phyloP scores from a whole-genome alignment of 2,113 vertebrate species.

The Globicephala melas region DNA sequence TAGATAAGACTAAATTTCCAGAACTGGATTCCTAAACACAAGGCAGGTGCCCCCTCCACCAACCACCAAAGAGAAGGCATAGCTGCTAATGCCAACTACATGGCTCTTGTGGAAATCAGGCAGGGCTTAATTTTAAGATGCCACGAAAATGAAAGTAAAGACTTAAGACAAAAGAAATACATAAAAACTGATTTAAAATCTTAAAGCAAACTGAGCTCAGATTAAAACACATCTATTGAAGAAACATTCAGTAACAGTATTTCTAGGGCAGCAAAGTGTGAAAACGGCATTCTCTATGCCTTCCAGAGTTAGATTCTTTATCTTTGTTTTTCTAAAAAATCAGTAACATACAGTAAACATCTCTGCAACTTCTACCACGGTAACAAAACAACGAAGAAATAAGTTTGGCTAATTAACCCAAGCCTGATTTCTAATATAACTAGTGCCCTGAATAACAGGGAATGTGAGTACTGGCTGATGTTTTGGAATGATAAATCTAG shows the following conservation, averaged over 20 bases:
- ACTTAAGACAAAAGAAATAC: neutral
- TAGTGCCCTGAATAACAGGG: neutral
- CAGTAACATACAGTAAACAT: neutral
- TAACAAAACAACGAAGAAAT: neutral
- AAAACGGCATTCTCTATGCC: neutral
- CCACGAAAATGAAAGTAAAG: neutral
- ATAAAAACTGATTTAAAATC: neutral
- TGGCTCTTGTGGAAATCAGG: neutral
- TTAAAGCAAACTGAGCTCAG: neutral
- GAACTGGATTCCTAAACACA: neutral
- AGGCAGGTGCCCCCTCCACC: neutral
- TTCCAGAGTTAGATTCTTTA: neutral
- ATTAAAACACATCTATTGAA: neutral
- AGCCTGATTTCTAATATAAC: neutral
- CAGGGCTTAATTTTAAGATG: neutral
- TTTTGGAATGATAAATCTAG: neutral
- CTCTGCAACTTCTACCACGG: neutral
- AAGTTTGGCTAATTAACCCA: neutral
- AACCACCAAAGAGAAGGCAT: neutral
- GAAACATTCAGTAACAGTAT: neutral
- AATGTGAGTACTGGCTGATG: neutral
- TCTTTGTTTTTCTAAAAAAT: neutral
- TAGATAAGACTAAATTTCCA: neutral
- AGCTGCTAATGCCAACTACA: neutral
- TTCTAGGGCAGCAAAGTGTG: neutral